Percentiles rank a stretch among this genome's conserved stretches.
Evolutionary conservation across 2,888 invertebrate genomes (phyloP).

Genomic region (Drosophila crucigera): DNA sequence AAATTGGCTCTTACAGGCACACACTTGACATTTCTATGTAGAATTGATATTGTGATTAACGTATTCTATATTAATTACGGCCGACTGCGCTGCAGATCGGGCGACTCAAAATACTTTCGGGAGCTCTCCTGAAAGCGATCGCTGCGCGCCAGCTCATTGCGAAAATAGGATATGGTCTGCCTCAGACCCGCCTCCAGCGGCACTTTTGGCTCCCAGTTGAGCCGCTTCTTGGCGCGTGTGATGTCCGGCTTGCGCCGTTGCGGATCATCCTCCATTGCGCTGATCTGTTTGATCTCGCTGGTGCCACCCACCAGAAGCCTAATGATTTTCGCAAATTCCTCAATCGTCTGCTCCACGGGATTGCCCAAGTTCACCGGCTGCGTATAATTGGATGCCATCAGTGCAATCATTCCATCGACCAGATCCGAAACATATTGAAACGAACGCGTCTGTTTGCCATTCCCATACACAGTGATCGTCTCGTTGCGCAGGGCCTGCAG

Average conservation of each 20-base stretch:
- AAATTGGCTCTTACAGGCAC: conserved; percentile 57
- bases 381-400: conserved; percentile 98
- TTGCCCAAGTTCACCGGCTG: conserved; percentile 98
- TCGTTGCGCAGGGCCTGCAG: conserved; percentile 97
- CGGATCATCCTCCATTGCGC: conserved; percentile 98
- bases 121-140: conserved; percentile 84
- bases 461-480: conserved; percentile 96
- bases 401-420: conserved; percentile 95
- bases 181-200: conserved; percentile 94
- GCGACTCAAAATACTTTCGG: conserved; percentile 83
- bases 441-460: conserved; percentile 96
- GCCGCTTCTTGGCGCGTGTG: conserved; percentile 91
- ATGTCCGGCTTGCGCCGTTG: conserved; percentile 98
- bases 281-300: conserved; percentile 92
- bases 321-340: conserved; percentile 95
- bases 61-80: conserved; percentile 25
- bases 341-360: conserved; percentile 98
- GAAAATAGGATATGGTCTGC: conserved; percentile 97
- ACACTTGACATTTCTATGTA: conserved; percentile 30
- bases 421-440: conserved; percentile 99
- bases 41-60: conserved; percentile 1
- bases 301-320: conserved; percentile 93
- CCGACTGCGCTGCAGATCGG: conserved; percentile 73
- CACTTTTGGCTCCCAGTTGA: conserved; percentile 97
- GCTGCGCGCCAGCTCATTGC: conserved; percentile 91